phyloP scores from a whole-genome alignment of 2,888 invertebrate genomes.

The Meiosimyza decipiens region DNA sequence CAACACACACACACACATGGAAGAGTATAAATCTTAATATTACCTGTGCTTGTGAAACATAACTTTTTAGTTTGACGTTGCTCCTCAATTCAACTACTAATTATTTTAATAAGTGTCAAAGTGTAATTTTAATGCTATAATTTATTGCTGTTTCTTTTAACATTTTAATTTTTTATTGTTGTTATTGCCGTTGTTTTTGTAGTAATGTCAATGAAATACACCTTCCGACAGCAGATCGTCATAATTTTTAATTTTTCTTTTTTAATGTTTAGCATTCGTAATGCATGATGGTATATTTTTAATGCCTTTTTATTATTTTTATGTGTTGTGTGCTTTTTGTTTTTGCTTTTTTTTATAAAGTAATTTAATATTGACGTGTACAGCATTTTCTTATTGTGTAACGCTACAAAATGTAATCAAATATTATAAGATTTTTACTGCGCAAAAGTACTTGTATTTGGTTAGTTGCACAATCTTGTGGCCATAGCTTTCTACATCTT shows the following conservation, averaged over 20 bases:
- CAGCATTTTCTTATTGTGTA: too few species aligned
- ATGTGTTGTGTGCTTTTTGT: too few species aligned
- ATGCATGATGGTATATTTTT: too few species aligned
- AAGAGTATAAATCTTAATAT: background rate
- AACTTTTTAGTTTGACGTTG: background rate
- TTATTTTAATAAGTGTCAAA: conserved; percentile 31
- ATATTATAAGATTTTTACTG: too few species aligned
- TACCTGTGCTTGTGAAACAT: background rate
- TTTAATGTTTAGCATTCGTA: background rate
- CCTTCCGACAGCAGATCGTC: conserved; percentile 2
- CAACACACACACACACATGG: background rate
- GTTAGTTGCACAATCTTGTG: too few species aligned
- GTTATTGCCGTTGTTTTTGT: background rate
- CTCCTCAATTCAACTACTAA: background rate
- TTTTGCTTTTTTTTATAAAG: too few species aligned
- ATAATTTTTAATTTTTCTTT: background rate
- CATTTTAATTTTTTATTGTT: background rate
- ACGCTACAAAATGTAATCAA: too few species aligned
- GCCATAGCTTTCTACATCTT: too few species aligned
- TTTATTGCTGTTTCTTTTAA: background rate
- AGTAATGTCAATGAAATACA: background rate
- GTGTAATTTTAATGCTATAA: conserved; percentile 15
- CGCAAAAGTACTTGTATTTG: too few species aligned
- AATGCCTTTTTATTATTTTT: too few species aligned
- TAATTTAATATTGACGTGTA: too few species aligned